Evolutionary conservation across 2,113 vertebrate species (phyloP).

Genomic region (Camelus dromedarius): DNA sequence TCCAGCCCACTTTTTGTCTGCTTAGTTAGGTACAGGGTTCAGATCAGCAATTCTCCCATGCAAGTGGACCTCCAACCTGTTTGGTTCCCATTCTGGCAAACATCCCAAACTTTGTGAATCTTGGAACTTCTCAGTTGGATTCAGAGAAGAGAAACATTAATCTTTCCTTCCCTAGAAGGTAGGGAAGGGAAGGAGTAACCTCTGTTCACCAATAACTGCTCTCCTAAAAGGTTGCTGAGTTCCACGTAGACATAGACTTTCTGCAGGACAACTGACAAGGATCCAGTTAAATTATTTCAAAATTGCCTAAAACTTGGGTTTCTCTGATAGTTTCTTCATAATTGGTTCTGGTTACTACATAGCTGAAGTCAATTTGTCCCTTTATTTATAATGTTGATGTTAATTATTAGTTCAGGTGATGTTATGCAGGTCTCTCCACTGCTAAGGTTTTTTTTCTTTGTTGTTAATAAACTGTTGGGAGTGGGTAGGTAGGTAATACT

Average conservation of each 20-base stretch:
- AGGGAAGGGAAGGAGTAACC: neutral
- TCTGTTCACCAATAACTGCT: neutral
- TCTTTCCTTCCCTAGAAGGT: neutral
- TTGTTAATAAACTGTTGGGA: neutral
- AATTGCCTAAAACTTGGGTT: neutral
- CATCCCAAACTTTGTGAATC: neutral
- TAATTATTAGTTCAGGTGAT: slow-evolving; percentile 29
- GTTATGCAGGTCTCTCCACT: neutral
- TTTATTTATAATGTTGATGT: neutral
- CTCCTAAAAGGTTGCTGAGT: neutral
- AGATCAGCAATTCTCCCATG: neutral
- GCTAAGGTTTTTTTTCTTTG: neutral
- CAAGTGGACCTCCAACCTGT: neutral
- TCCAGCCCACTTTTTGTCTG: neutral
- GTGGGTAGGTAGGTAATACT: neutral
- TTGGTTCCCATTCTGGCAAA: neutral
- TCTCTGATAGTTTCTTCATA: neutral
- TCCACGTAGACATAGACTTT: neutral
- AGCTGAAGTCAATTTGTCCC: neutral
- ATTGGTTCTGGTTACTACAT: slow-evolving; percentile 7
- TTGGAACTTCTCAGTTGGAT: neutral
- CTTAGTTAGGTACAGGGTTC: neutral
- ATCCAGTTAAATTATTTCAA: slow-evolving; percentile 6
- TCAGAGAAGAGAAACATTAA: neutral
- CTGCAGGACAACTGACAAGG: neutral